A percentile compares a stretch with the other conserved stretches of the same genome.
Evolutionary conservation across 2,113 vertebrate species (phyloP).

Genomic region (Tetraodon nigroviridis): DNA sequence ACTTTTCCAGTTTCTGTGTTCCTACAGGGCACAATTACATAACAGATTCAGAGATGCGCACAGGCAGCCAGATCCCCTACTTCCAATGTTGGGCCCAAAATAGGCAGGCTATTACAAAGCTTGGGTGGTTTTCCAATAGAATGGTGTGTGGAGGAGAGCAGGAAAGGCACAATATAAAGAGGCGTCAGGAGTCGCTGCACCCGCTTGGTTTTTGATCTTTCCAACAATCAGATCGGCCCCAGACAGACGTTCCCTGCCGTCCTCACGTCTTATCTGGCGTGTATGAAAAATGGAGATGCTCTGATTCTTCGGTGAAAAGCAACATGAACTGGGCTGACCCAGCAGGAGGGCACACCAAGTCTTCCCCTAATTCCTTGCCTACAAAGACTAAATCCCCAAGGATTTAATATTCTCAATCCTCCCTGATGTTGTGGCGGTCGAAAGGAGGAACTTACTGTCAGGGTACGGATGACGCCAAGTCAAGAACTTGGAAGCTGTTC

Average conservation of each 20-base stretch:
- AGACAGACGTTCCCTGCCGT: slow-evolving; percentile 14
- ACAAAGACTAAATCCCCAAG: slow-evolving; percentile 29
- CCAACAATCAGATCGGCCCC: slow-evolving; percentile 11
- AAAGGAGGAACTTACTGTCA: slow-evolving; percentile 7
- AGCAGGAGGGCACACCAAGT: slow-evolving; percentile 24
- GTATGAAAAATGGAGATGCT: slow-evolving; percentile 31
- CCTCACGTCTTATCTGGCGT: slow-evolving; percentile 2
- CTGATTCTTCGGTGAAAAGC: slow-evolving; percentile 9
- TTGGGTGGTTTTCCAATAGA: slow-evolving; percentile 11
- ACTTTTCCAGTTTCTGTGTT: slow-evolving; percentile 36
- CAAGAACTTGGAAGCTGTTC: slow-evolving; percentile 32
- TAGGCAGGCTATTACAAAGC: slow-evolving; percentile 39
- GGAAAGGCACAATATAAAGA: slow-evolving; percentile 48
- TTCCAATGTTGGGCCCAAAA: slow-evolving; percentile 35
- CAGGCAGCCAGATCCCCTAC: slow-evolving; percentile 16
- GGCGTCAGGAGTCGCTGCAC: slow-evolving; percentile 13
- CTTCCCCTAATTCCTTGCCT: slow-evolving; percentile 46
- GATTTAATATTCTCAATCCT: slow-evolving; percentile 59
- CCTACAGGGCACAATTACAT: slow-evolving; percentile 32
- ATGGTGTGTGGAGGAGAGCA: slow-evolving; percentile 37
- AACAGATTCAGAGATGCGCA: slow-evolving; percentile 34
- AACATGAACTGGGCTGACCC: slow-evolving; percentile 17
- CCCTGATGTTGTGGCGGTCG: slow-evolving; percentile 25
- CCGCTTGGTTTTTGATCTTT: slow-evolving; percentile 49
- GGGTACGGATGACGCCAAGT: slow-evolving; percentile 38